Percentiles rank a stretch among this genome's conserved stretches.
Conservation (phyloP, 2,113 vertebrate genomes). For the Brachirus orientalis region DNA sequence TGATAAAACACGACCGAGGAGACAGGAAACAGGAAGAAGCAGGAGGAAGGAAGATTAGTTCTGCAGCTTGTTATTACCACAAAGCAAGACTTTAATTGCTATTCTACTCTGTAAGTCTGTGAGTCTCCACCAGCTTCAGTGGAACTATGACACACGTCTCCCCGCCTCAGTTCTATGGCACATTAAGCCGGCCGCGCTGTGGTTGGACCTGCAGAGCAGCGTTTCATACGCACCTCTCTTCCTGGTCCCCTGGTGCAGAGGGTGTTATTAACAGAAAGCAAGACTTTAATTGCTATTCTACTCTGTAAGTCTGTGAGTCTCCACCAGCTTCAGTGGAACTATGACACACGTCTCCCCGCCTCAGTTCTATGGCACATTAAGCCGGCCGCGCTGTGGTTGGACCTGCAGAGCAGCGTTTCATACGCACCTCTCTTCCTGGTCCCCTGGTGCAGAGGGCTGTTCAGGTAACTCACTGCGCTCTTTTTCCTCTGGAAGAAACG, state of each 20-base stretch:
- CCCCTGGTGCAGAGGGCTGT: slow-evolving; percentile 96
- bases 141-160: too few species aligned
- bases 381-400: neutral
- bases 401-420: slow-evolving; percentile 2
- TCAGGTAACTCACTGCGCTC: slow-evolving; percentile 97
- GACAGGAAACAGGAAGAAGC: neutral
- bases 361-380: neutral
- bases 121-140: neutral
- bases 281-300: too few species aligned
- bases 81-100: too few species aligned
- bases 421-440: slow-evolving; percentile 97
- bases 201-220: neutral
- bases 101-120: too few species aligned
- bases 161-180: too few species aligned
- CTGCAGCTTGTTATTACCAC: neutral
- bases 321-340: neutral
- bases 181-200: neutral
- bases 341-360: neutral
- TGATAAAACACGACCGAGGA: neutral
- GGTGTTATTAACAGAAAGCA: slow-evolving; percentile 52
- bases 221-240: slow-evolving; percentile 91
- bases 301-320: too few species aligned
- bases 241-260: slow-evolving; percentile 94
- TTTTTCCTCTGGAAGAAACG: slow-evolving; percentile 91
- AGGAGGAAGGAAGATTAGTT: neutral